Conservation (phyloP, 2,113 vertebrate species). For the Phainopepla nitens region DNA sequence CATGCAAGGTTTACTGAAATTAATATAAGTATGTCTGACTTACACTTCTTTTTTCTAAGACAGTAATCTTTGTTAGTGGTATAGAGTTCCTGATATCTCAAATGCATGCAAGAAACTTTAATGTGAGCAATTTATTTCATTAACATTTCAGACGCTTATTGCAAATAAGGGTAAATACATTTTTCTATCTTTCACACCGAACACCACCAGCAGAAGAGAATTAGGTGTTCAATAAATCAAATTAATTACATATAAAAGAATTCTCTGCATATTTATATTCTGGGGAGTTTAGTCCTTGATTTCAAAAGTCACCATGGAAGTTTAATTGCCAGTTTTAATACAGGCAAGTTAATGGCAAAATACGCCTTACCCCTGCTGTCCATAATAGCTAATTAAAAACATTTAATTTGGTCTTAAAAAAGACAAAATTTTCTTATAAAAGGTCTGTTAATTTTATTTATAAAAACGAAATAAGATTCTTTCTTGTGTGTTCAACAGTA, state of each 20-base stretch:
- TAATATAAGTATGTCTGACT: background rate
- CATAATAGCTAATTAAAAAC: background rate
- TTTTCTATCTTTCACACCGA: background rate
- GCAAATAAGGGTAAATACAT: background rate
- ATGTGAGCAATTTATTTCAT: background rate
- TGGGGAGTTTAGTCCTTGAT: background rate
- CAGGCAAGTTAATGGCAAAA: background rate
- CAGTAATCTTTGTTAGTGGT: background rate
- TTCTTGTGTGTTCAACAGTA: background rate
- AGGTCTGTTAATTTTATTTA: background rate
- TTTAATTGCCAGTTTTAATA: background rate
- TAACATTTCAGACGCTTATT: fast-evolving
- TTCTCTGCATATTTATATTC: background rate
- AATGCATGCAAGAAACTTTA: background rate
- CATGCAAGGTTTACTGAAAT: background rate
- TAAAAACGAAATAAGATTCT: background rate
- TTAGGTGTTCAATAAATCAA: background rate
- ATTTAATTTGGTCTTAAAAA: background rate
- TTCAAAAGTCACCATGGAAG: background rate
- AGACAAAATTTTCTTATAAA: background rate
- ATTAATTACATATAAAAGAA: background rate
- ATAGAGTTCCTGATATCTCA: background rate
- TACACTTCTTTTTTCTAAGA: background rate
- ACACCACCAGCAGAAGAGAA: background rate
- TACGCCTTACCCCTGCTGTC: background rate